Evolutionary conservation across 2,113 vertebrate genomes (phyloP), one percentile per base, ranked within the genome.

Genomic region (Symphodus melops): DNA sequence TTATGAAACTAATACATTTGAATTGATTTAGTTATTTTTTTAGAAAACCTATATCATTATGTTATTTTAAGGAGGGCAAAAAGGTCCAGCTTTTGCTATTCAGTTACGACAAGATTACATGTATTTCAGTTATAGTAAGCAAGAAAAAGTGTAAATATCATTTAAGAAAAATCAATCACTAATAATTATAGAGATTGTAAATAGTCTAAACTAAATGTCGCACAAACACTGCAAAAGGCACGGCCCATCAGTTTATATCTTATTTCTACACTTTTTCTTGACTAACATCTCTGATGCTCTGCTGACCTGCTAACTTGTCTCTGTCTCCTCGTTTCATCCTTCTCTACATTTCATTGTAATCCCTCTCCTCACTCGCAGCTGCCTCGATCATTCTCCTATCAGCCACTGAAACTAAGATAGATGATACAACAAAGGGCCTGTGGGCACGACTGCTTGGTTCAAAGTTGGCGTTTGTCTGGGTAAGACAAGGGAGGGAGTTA

Each of bases 361-460:
- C 65, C 41, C 67, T 28, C 17, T n/a, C 16, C 48, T 42, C 51
- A 46, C 55, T 42, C 33, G 72, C 72, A 85, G 80, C 75, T 79
- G 72, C 11, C 56, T 72, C 41, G 0, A 56, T 88, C 85, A 57
- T 72, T 86, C 72, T 68, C 9, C 28, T 21, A 23, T 37, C 17
- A 49, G n/a, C 52, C 10, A 3, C n/a, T 1, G 33, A 4, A 9
- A 55, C 64, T 48, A 25, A 9, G 21, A 53, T 39, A 42, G 36
- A 68, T 33, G 28, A 33, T 19, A 36, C 63, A 37, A 49, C 57
- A 17, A 9, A 16, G 21, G 49, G 59, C 56, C 46, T 0, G 48
- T 28, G 33, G 58, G 71, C 59, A 19, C 0, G 52, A 33, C 28
- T 3, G 41, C 19, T 39, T 9, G 11, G 20, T 69, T 59, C 42